These are phyloP conservation scores for Aporrectodea caliginosa DNA, from an alignment of 1,140 invertebrate species.

Conservation along the genomic window DNA sequence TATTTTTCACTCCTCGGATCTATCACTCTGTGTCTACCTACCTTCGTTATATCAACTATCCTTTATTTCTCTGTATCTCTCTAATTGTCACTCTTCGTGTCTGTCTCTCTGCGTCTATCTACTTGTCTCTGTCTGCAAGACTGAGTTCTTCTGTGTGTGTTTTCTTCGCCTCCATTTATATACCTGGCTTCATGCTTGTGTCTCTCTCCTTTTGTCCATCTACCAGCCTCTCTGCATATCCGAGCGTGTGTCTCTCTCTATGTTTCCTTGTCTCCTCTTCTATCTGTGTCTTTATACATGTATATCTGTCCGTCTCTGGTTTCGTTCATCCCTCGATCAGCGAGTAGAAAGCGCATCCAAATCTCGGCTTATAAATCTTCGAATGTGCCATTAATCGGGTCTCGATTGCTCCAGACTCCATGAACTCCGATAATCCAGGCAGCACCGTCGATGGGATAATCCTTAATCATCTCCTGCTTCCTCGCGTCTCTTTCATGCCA, in stretches of 20 bases:
- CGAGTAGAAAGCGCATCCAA: too few relatives aligned
- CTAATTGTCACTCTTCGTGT: neutral
- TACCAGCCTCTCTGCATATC: too few relatives aligned
- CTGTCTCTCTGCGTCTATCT: neutral
- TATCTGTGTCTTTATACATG: neutral
- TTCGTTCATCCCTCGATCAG: too few relatives aligned
- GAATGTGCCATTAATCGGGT: too few relatives aligned
- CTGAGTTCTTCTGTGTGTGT: neutral
- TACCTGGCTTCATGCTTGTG: neutral
- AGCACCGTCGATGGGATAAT: too few relatives aligned
- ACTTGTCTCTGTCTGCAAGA: neutral
- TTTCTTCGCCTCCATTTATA: neutral
- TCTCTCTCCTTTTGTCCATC: neutral
- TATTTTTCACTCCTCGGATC: neutral
- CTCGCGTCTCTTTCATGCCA: too few relatives aligned
- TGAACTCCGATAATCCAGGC: too few relatives aligned
- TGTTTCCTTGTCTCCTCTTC: neutral
- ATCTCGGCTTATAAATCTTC: too few relatives aligned
- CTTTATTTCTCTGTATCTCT: neutral
- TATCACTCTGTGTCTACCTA: neutral
- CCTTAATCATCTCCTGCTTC: too few relatives aligned
- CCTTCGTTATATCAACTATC: neutral
- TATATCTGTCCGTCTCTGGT: neutral
- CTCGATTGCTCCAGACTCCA: too few relatives aligned
- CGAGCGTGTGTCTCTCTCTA: neutral